phyloP scores from a whole-genome alignment of 2,888 invertebrate genomes.

The Eupithecia vulgata region DNA sequence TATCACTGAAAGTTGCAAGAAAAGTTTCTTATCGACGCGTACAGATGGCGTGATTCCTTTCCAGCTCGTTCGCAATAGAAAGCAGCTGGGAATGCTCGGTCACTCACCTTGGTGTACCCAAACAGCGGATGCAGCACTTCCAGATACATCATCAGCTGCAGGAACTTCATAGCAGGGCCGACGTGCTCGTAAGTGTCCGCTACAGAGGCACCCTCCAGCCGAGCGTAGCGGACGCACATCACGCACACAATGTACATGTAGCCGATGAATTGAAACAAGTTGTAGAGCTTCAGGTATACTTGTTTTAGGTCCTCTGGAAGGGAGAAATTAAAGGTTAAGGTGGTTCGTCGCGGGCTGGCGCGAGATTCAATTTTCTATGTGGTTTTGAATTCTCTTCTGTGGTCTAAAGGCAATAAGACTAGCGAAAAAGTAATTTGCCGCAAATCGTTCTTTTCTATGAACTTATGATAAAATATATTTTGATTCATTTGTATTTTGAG shows the following conservation, averaged over 20 bases:
- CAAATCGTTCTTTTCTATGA: too few relatives aligned
- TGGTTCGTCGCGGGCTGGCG: too few relatives aligned
- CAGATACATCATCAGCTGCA: constrained; percentile 92
- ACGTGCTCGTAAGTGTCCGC: constrained; percentile 88
- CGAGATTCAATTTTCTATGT: too few relatives aligned
- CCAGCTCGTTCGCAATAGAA: not conserved
- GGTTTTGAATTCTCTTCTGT: too few relatives aligned
- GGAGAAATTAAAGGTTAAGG: not conserved
- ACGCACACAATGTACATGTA: constrained; percentile 90
- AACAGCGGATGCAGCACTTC: constrained; percentile 96
- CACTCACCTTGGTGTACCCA: constrained; percentile 89
- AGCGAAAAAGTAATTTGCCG: too few relatives aligned
- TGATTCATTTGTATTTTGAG: too few relatives aligned
- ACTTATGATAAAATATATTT: too few relatives aligned
- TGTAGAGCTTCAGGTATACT: constrained; percentile 94
- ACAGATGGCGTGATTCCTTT: not conserved
- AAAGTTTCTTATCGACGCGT: not conserved
- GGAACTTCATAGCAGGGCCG: constrained; percentile 90
- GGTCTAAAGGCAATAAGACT: too few relatives aligned
- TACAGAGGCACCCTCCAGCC: constrained; percentile 89
- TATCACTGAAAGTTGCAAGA: too few relatives aligned
- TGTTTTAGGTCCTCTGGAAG: constrained; percentile 90
- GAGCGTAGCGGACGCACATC: constrained; percentile 89
- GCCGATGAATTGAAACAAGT: constrained; percentile 94
- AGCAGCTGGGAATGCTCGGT: too few relatives aligned